Conservation (phyloP, 2,888 invertebrate genomes). For the Metalampra italica region DNA sequence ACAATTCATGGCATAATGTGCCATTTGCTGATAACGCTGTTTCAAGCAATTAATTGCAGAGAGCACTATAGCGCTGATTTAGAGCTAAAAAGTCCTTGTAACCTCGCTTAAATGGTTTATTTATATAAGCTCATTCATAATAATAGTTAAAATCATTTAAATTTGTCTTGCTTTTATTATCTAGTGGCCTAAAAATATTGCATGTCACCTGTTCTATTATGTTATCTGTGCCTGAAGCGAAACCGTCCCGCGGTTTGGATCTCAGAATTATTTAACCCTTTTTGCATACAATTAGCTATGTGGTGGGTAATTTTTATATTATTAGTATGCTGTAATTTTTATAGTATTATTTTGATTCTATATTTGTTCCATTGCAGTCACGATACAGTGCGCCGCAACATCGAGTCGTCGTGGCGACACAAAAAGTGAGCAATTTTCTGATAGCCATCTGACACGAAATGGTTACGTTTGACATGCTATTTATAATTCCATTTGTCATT, state of each 20-base stretch:
- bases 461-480: conserved; percentile 67
- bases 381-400: conserved; percentile 47
- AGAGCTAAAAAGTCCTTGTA: conserved; percentile 24
- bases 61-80: conserved; percentile 61
- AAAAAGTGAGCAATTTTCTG: conserved; percentile 72
- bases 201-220: too few relatives aligned
- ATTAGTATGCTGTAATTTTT: not conserved
- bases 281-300: too few relatives aligned
- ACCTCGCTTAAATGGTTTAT: not conserved
- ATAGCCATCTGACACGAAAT: conserved; percentile 68
- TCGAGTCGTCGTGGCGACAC: conserved; percentile 49
- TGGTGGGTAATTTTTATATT: too few relatives aligned
- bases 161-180: too few relatives aligned
- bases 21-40: conserved; percentile 59
- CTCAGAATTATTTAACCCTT: too few relatives aligned
- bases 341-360: conserved; percentile 44
- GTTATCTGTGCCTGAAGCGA: too few relatives aligned
- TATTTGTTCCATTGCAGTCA: conserved; percentile 45
- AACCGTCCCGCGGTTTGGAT: too few relatives aligned
- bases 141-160: too few relatives aligned
- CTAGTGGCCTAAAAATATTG: too few relatives aligned
- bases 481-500: conserved; percentile 70
- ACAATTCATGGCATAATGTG: conserved; percentile 53
- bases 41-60: conserved; percentile 69
- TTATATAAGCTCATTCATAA: too few relatives aligned